Evolutionary conservation across 2,113 vertebrate genomes (phyloP).

Genomic region (Vulpes vulpes): DNA sequence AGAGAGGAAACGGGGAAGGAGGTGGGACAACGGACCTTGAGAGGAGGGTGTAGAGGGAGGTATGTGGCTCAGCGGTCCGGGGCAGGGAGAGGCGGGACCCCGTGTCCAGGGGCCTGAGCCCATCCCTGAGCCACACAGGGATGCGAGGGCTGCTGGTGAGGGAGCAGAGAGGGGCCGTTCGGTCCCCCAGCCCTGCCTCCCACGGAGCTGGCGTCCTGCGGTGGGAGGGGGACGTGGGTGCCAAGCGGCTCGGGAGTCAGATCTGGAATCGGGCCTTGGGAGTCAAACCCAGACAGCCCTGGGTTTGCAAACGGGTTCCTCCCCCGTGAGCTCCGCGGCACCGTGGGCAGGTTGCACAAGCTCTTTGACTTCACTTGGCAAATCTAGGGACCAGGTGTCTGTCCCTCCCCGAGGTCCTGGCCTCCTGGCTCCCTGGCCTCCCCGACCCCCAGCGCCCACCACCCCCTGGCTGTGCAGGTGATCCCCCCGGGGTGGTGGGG

Average conservation of each 20-base stretch:
- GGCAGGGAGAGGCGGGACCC: neutral
- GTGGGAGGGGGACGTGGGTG: neutral
- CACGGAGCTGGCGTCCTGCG: neutral
- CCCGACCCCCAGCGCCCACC: fast-evolving
- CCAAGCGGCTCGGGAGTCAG: neutral
- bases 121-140: neutral
- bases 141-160: fast-evolving
- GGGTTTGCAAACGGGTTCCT: neutral
- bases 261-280: neutral
- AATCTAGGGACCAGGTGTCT: neutral
- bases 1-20: neutral
- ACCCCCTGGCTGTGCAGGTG: fast-evolving
- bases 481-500: neutral
- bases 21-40: neutral
- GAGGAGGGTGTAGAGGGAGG: neutral
- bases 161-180: fast-evolving
- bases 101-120: neutral
- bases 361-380: neutral
- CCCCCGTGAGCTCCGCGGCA: neutral
- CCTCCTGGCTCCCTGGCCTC: neutral
- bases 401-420: neutral
- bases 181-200: neutral
- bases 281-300: neutral
- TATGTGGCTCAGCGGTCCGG: fast-evolving
- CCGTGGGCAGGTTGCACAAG: neutral